Evolutionary conservation across 2,888 invertebrate genomes (phyloP).

Genomic region (Monoplex corrugatus): DNA sequence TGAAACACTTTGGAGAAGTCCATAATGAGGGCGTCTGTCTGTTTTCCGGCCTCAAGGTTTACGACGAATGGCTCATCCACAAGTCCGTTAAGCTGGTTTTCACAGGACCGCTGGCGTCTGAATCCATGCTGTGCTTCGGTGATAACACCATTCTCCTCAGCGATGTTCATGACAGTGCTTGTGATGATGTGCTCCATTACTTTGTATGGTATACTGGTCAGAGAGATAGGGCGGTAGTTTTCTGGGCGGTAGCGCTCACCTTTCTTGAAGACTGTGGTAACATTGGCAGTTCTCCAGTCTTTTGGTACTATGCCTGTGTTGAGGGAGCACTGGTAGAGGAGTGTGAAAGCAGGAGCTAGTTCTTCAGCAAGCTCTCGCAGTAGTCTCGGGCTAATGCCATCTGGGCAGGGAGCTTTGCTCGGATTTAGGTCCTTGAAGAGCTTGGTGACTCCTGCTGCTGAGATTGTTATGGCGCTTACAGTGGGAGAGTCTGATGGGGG

Average conservation of each 20-base stretch:
- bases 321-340: not conserved
- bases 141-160: no score
- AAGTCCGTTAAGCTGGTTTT: no score
- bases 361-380: conserved; percentile 27
- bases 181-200: no score
- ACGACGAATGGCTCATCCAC: no score
- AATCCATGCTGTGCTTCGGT: no score
- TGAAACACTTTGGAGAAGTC: conserved; percentile 24
- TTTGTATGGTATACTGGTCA: no score
- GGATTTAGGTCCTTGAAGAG: conserved; percentile 30
- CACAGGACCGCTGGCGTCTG: no score
- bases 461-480: not conserved
- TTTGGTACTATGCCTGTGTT: conserved; percentile 18
- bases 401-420: conserved; percentile 26
- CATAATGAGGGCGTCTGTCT: not conserved
- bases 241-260: no score
- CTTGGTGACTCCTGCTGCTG: not conserved
- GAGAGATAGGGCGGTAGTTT: conserved; percentile 24
- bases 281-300: not conserved
- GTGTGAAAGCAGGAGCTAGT: conserved; percentile 19
- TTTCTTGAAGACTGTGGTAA: conserved; percentile 31
- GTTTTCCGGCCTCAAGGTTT: no score
- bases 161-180: no score
- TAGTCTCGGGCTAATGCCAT: conserved; percentile 16
- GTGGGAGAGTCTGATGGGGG: not conserved